phyloP scores from a whole-genome alignment of 2,888 invertebrate genomes.

The Alloscopus bannaensis region DNA sequence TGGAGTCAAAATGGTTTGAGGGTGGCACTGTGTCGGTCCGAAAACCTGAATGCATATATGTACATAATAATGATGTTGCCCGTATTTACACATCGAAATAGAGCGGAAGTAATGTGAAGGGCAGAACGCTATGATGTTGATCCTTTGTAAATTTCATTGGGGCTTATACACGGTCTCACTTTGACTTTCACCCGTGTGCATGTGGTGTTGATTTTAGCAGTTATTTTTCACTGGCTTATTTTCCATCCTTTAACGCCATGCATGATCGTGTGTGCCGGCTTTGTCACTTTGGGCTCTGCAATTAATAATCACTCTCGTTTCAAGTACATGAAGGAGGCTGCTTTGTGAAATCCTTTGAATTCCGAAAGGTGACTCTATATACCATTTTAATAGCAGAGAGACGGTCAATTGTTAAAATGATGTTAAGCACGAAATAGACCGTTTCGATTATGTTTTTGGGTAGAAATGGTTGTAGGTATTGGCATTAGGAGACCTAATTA shows the following conservation, averaged over 20 bases:
- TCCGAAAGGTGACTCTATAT: no score
- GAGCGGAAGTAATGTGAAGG: constrained; percentile 53
- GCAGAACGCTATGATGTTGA: constrained; percentile 35
- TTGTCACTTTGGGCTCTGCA: no score
- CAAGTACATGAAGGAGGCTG: no score
- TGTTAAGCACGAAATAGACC: no score
- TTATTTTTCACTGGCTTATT: background rate
- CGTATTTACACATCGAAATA: constrained; percentile 50
- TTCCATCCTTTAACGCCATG: background rate
- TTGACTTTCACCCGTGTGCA: background rate
- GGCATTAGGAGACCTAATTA: no score
- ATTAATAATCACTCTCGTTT: no score
- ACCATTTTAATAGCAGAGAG: no score
- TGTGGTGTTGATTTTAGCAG: background rate
- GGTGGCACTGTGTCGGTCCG: constrained; percentile 14
- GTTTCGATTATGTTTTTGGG: no score
- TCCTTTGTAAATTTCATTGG: background rate
- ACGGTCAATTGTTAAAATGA: no score
- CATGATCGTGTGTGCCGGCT: no score
- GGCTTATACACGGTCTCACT: background rate
- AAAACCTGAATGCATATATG: constrained; percentile 27
- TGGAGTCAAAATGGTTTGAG: background rate
- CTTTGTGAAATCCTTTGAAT: no score
- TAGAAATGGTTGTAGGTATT: no score
- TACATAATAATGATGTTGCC: constrained; percentile 36